A percentile compares a stretch with the other conserved stretches of the same genome.
Evolutionary conservation across 1,140 invertebrate genomes (phyloP).

Genomic region (Brachionus asplanchnoidis): DNA sequence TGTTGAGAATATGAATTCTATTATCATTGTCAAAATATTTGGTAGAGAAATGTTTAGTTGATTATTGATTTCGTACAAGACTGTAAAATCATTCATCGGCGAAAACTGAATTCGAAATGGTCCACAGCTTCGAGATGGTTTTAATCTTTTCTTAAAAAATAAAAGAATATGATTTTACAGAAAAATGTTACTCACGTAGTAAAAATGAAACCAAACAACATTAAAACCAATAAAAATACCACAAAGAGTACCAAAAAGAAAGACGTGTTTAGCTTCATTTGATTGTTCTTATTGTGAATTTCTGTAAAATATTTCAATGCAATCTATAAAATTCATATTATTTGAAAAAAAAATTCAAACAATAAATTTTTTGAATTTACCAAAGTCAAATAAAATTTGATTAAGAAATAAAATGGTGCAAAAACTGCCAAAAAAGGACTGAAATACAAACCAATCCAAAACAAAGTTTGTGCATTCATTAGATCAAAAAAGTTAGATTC

Average conservation of each 20-base stretch:
- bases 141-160: neutral
- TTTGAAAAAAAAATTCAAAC: neutral
- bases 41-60: neutral
- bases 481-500: conserved; percentile 9
- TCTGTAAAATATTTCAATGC: neutral
- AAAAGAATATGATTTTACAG: neutral
- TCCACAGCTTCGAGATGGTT: conserved; percentile 10
- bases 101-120: neutral
- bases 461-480: neutral
- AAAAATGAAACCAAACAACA: neutral
- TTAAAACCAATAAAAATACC: neutral
- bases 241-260: neutral
- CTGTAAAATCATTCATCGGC: neutral
- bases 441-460: conserved; percentile 37
- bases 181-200: neutral
- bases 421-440: conserved; percentile 20
- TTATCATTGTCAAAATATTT: neutral
- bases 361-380: neutral
- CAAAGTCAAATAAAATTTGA: conserved; percentile 10
- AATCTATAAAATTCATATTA: neutral
- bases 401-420: neutral
- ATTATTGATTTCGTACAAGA: neutral
- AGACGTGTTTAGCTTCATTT: neutral
- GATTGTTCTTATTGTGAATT: neutral
- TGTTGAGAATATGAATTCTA: neutral